Percentiles rank a stretch among this genome's conserved stretches.
phyloP scores from a whole-genome alignment of 2,797 vertebrate species.

The Alectoris magna region DNA sequence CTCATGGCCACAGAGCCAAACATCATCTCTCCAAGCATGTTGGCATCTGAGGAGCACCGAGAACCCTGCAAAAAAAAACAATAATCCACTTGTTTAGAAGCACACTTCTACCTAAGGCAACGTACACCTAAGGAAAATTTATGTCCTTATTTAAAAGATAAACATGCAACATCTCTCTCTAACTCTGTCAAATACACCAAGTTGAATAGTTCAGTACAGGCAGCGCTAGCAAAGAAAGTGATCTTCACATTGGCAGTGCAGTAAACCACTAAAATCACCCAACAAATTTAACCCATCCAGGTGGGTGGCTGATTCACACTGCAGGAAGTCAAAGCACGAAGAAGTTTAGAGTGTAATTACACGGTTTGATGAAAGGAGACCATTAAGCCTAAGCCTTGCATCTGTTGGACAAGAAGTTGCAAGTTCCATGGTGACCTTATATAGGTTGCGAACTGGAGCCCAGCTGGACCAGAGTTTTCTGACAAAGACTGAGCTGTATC shows the following conservation, averaged over 20 bases:
- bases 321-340: not conserved
- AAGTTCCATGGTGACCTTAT: not conserved
- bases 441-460: not conserved
- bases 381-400: not conserved
- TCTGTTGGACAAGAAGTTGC: not conserved
- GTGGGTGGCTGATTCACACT: not conserved
- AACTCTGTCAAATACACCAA: not conserved
- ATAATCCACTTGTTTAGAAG: not conserved
- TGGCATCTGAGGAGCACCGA: constrained; percentile 93
- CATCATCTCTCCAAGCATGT: constrained; percentile 99
- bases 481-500: not conserved
- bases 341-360: not conserved
- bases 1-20: constrained; percentile 99
- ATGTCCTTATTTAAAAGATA: not conserved
- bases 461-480: not conserved
- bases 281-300: not conserved
- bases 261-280: not conserved
- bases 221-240: not conserved
- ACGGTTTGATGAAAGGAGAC: not conserved
- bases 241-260: not conserved
- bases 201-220: not conserved
- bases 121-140: not conserved
- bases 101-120: not conserved
- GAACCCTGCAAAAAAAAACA: constrained; percentile 81
- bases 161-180: not conserved